Base-by-base conservation (phyloP, 2,113 vertebrate species). In the Ctenomys sociabilis region DNA sequence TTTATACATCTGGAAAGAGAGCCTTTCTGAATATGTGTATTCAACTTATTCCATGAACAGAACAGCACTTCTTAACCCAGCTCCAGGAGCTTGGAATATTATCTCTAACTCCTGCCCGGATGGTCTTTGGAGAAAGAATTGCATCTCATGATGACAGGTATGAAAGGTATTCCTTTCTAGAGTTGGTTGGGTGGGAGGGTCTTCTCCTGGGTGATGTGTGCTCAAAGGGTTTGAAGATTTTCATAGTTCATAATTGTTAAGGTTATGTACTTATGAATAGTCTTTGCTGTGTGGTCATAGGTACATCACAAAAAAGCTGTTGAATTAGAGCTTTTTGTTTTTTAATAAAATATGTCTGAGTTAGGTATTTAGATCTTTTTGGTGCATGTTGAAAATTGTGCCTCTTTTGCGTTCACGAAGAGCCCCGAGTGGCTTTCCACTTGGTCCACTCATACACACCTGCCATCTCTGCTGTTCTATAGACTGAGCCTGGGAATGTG, bases 91-190 rank as follows among this genome's bases (percentile, higher is more conserved):
- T 99, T 96, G 98, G 99, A 96, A 99, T 99, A 97, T 98, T 99
- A 88, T 99, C 99, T 83, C 99, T 99, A 98, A 99, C 99, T 13
- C 99, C 99, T 43, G 99, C 99, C 87, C 99, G 99, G 97, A 99
- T 99, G 97, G 99, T 99, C 94, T 99, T 99, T 96, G 99, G 99
- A 95, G 98, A 99, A 97, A 99, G 99, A 98, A 99, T 99, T 96
- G 99, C 98, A n/a, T 98, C 99, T 77, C 99, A 99, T 49, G 99
- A 99, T 26, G 99, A 99, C 99, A 99, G 99, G 99, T 99, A 98
- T 1, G 96, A 93, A 95, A 88, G 92, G 35, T 88, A 94, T 92
- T 88, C 54, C 93, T 93, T 93, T 59, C 63, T 80, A 2, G n/a
- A 59, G 54, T 35, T 73, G 92, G 52, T 35, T 30, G n/a, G 94